Percentiles rank a stretch among this genome's conserved stretches.
Evolutionary conservation across 2,888 invertebrate genomes (phyloP).

Genomic region (Baccha elongata): DNA sequence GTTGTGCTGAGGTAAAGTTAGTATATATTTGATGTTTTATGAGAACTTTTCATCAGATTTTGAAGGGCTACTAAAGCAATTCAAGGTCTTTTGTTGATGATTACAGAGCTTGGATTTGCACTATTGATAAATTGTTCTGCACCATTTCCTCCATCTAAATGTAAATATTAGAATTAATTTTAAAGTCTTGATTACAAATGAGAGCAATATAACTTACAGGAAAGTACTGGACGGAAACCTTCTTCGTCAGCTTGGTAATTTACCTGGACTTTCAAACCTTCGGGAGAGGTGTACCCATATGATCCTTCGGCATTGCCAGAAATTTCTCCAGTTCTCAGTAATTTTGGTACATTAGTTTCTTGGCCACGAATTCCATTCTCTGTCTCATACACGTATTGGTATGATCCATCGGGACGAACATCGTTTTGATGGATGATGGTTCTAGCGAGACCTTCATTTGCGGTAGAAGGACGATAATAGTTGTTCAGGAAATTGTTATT

Average conservation of each 20-base stretch:
- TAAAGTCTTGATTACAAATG: neutral
- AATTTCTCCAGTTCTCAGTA: conserved; percentile 71
- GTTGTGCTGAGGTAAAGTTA: neutral
- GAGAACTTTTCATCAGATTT: neutral
- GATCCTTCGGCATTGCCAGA: conserved; percentile 78
- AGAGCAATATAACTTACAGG: conserved; percentile 76
- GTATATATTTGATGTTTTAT: neutral
- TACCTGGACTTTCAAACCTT: conserved; percentile 79
- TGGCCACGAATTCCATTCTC: conserved; percentile 80
- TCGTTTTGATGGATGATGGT: conserved; percentile 75
- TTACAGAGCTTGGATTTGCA: conserved; percentile 43
- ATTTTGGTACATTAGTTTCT: conserved; percentile 76
- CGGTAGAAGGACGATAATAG: conserved; percentile 53
- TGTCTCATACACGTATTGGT: conserved; percentile 78
- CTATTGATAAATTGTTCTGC: conserved; percentile 38
- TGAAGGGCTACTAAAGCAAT: neutral
- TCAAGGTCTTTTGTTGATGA: conserved; percentile 4
- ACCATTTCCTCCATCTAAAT: conserved; percentile 57
- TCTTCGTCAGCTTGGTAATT: conserved; percentile 79
- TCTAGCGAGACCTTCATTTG: conserved; percentile 75
- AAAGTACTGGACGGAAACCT: conserved; percentile 78
- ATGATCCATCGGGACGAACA: conserved; percentile 76
- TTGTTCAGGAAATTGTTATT: conserved; percentile 76
- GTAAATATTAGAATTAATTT: neutral
- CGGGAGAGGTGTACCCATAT: conserved; percentile 79